phyloP scores from a whole-genome alignment of 2,113 vertebrate species.

The Ploceus nigricollis region DNA sequence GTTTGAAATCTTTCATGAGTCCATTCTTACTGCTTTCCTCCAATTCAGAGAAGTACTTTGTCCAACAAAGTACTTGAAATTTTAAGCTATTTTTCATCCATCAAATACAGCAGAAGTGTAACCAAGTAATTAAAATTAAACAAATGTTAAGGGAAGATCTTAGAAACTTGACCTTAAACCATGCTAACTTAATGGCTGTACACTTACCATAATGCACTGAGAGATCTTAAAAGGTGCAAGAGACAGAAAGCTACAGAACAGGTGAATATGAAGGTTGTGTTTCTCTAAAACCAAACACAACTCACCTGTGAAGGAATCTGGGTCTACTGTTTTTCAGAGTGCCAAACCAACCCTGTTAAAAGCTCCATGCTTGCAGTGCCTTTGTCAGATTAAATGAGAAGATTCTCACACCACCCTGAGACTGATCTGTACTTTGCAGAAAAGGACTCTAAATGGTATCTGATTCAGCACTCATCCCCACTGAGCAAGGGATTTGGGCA shows the following conservation, averaged over 20 bases:
- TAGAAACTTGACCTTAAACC: background rate
- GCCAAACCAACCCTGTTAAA: background rate
- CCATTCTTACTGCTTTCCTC: background rate
- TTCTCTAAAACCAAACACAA: background rate
- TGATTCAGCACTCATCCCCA: background rate
- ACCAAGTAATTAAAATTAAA: background rate
- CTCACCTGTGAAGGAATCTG: background rate
- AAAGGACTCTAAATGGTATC: background rate
- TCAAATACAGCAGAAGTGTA: background rate
- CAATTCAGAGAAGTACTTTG: background rate
- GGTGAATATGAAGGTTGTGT: background rate
- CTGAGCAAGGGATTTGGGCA: background rate
- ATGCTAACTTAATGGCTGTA: background rate
- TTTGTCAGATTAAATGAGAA: background rate
- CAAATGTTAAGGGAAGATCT: background rate
- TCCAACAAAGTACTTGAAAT: background rate
- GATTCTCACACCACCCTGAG: background rate
- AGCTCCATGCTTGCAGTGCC: background rate
- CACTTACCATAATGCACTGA: background rate
- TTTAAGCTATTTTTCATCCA: background rate
- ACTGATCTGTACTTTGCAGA: background rate
- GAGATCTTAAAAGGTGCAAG: background rate
- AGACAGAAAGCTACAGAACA: background rate
- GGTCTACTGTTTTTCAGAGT: background rate
- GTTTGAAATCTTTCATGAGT: background rate